phyloP scores from a whole-genome alignment of 2,888 invertebrate genomes.

The Euproctis similis region DNA sequence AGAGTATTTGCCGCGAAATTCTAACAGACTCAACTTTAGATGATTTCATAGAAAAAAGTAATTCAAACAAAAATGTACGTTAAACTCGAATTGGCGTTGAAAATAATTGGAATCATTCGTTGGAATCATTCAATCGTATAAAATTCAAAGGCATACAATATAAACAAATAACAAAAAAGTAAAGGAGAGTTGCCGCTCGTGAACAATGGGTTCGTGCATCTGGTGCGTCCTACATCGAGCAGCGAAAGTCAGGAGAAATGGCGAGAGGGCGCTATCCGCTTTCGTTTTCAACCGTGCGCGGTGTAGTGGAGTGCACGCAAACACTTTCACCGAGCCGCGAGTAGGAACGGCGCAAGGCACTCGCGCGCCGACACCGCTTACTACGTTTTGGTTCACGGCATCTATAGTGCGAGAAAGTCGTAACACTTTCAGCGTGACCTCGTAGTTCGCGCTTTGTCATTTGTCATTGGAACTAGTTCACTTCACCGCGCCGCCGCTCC shows the following conservation, averaged over 20 bases:
- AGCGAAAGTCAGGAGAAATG: constrained; percentile 75
- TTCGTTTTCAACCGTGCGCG: constrained; percentile 72
- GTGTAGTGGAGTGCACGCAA: constrained; percentile 53
- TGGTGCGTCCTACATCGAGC: constrained; percentile 65
- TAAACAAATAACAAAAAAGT: constrained; percentile 21
- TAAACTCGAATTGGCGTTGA: too few relatives aligned
- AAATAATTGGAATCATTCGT: too few relatives aligned
- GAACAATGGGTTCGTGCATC: constrained; percentile 65
- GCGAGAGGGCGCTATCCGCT: constrained; percentile 74
- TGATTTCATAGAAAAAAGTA: too few relatives aligned
- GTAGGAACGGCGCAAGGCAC: constrained; percentile 58
- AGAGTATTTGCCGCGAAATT: too few relatives aligned
- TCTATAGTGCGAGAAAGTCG: constrained; percentile 69
- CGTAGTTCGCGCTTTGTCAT: constrained; percentile 69
- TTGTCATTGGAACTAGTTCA: constrained; percentile 67
- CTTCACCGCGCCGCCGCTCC: constrained; percentile 44
- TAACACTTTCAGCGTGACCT: constrained; percentile 74
- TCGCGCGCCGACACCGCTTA: constrained; percentile 49
- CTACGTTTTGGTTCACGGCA: constrained; percentile 49
- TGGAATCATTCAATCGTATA: constrained; percentile 4
- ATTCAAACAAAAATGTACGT: too few relatives aligned
- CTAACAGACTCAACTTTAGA: too few relatives aligned
- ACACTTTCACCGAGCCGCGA: constrained; percentile 68
- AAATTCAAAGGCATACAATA: constrained; percentile 7
- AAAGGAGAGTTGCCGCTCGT: constrained; percentile 34